A percentile compares a stretch with the other conserved stretches of the same genome.
These are phyloP conservation scores for Tapera naevia DNA, from an alignment of 2,797 vertebrate species.

Conservation along the genomic window DNA sequence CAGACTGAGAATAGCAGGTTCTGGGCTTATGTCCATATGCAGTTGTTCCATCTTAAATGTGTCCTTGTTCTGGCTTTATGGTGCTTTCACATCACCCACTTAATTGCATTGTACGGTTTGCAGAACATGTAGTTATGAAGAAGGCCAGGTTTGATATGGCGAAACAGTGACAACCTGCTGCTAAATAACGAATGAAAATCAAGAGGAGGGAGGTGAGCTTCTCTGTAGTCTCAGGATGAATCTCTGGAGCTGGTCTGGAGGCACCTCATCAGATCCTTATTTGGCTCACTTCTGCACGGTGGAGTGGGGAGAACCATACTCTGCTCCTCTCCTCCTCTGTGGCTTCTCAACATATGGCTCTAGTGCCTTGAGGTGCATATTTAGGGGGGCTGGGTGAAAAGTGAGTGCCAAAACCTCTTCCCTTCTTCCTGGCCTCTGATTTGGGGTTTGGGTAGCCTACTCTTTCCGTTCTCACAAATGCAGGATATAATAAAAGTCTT, in stretches of 20 bases:
- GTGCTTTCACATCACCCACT: background rate
- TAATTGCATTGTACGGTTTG: background rate
- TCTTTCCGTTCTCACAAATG: background rate
- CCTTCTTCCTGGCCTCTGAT: background rate
- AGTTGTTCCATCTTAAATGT: background rate
- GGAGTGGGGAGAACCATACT: background rate
- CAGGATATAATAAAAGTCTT: rapidly evolving
- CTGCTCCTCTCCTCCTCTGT: background rate
- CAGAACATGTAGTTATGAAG: background rate
- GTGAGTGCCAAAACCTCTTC: background rate
- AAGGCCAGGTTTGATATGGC: background rate
- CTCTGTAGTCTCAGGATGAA: background rate
- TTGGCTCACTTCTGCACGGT: background rate
- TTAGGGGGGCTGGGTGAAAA: background rate
- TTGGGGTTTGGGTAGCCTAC: rapidly evolving
- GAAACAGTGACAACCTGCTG: background rate
- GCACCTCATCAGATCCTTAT: background rate
- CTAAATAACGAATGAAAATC: background rate
- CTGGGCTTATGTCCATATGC: background rate
- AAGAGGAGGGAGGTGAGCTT: background rate
- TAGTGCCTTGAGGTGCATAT: rapidly evolving
- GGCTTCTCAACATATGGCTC: background rate
- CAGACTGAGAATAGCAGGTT: background rate
- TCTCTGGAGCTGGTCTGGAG: background rate
- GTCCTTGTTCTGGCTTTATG: background rate